phyloP scores from a whole-genome alignment of 2,797 vertebrate genomes.

The Poecilia gillii region DNA sequence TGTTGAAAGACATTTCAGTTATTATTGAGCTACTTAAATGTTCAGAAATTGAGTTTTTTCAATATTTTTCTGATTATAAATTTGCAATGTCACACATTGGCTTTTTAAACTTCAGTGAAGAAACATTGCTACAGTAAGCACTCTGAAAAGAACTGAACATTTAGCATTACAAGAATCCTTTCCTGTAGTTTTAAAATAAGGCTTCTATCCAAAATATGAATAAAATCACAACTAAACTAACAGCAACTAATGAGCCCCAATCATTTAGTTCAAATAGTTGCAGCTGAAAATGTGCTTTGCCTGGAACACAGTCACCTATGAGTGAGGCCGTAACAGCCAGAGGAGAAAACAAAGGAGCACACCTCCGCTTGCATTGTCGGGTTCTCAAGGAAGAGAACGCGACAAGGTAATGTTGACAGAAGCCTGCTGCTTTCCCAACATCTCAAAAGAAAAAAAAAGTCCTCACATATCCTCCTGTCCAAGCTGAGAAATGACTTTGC shows the following conservation, averaged over 20 bases:
- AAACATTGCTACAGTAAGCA: neutral
- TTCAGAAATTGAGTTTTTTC: too few species aligned
- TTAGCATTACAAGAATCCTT: neutral
- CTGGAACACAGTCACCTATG: neutral
- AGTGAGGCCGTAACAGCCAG: neutral
- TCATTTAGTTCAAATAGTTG: neutral
- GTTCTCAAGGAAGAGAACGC: constrained; percentile 29
- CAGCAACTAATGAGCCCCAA: neutral
- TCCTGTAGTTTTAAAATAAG: neutral
- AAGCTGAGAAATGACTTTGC: constrained; percentile 61
- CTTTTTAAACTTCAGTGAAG: neutral
- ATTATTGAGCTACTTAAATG: too few species aligned
- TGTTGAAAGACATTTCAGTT: neutral
- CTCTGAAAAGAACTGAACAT: neutral
- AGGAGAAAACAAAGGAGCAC: neutral
- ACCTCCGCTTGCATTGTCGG: neutral
- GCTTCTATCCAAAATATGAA: neutral
- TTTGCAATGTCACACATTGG: neutral
- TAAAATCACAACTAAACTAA: neutral
- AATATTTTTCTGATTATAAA: too few species aligned
- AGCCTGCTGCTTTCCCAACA: constrained; percentile 35
- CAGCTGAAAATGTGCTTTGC: neutral
- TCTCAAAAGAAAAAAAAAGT: constrained; percentile 43
- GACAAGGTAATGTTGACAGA: constrained; percentile 30
- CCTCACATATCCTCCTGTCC: constrained; percentile 46